These are phyloP conservation scores for Scomber scombrus DNA, from an alignment of 2,113 vertebrate genomes.

Conservation along the genomic window DNA sequence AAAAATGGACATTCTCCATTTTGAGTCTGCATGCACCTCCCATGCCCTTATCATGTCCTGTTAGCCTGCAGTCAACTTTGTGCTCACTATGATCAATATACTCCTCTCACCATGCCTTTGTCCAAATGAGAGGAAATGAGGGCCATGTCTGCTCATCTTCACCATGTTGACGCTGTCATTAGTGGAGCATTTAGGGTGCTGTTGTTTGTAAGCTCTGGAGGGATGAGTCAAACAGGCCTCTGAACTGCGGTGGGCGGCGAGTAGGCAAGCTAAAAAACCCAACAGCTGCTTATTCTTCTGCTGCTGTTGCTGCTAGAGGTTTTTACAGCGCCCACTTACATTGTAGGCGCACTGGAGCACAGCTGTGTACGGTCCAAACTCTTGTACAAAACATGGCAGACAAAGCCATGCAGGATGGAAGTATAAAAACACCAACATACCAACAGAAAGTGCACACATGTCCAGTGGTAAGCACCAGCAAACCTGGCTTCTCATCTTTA, in stretches of 20 bases:
- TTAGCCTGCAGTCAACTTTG: constrained; percentile 34
- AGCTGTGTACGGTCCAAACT: constrained; percentile 4
- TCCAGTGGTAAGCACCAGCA: not conserved
- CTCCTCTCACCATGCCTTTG: constrained; percentile 46
- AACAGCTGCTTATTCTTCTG: constrained; percentile 26
- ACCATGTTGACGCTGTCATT: constrained; percentile 69
- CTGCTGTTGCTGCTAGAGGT: constrained; percentile 53
- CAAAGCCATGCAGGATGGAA: not conserved
- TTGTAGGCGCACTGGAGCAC: constrained; percentile 19
- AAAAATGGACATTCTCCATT: constrained; percentile 31
- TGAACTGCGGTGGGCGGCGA: constrained; percentile 76
- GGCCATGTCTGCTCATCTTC: constrained; percentile 53
- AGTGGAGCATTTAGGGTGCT: constrained; percentile 59
- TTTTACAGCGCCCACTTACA: constrained; percentile 50
- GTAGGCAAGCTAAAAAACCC: constrained; percentile 51
- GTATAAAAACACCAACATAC: not conserved
- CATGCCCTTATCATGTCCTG: not conserved
- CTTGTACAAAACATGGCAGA: constrained; percentile 5
- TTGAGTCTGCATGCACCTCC: constrained; percentile 12
- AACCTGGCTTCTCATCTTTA: not conserved
- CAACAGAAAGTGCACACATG: not conserved
- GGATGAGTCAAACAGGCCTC: constrained; percentile 75
- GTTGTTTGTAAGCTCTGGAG: constrained; percentile 54
- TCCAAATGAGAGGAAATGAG: constrained; percentile 75
- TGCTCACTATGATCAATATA: constrained; percentile 51